phyloP scores from a whole-genome alignment of 2,113 vertebrate genomes.

The Nyctereutes procyonoides region DNA sequence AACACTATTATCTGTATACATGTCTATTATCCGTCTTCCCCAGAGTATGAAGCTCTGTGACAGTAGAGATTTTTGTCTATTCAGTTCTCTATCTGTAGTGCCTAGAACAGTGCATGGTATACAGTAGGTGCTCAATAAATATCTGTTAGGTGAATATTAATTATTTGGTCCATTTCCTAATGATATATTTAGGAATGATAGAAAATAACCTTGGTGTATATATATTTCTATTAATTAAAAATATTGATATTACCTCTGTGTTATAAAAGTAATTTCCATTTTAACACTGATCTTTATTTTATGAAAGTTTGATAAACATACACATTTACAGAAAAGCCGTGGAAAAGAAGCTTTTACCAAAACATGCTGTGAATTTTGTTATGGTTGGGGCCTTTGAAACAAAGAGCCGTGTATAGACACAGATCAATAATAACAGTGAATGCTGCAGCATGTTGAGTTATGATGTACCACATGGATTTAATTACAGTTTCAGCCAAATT shows the following conservation, averaged over 20 bases:
- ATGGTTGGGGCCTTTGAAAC: neutral
- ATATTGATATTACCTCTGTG: conserved; percentile 27
- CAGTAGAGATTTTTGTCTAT: neutral
- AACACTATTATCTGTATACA: neutral
- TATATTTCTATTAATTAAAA: neutral
- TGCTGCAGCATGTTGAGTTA: neutral
- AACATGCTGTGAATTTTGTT: neutral
- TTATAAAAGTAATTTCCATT: conserved; percentile 50
- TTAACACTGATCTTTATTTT: conserved; percentile 41
- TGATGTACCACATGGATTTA: neutral
- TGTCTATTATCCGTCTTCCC: neutral
- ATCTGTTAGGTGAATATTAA: neutral
- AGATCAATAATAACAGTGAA: neutral
- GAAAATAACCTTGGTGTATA: neutral
- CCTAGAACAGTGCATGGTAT: neutral
- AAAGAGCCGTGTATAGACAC: neutral
- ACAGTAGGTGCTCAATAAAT: neutral
- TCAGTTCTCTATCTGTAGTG: neutral
- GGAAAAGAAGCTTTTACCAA: neutral
- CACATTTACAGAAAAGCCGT: conserved; percentile 5
- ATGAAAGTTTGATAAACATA: conserved; percentile 21
- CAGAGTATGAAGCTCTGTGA: neutral
- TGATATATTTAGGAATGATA: conserved; percentile 2
- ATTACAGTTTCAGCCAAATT: conserved; percentile 53
- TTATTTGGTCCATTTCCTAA: conserved; percentile 31